Percentiles rank a stretch among this genome's conserved stretches.
phyloP scores from a whole-genome alignment of 2,113 vertebrate genomes.

The Macrotus californicus region DNA sequence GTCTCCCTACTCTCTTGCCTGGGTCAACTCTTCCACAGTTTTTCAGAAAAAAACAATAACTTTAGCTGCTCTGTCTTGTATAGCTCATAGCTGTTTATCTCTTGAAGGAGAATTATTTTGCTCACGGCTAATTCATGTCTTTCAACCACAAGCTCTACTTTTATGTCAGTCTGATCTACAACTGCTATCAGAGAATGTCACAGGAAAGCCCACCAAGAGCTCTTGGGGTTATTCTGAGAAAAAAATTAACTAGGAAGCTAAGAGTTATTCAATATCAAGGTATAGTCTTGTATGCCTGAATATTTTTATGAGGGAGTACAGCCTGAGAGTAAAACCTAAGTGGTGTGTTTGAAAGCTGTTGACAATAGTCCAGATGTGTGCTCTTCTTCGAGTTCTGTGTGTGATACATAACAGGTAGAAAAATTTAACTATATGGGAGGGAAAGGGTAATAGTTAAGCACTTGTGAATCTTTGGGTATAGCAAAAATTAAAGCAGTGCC shows the following conservation, averaged over 20 bases:
- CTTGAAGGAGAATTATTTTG: slow-evolving; percentile 1
- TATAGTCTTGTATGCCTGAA: background rate
- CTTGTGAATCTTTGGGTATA: background rate
- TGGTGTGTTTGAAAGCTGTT: background rate
- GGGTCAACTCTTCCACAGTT: background rate
- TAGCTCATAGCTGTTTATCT: background rate
- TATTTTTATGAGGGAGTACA: background rate
- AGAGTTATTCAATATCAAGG: background rate
- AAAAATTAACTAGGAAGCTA: background rate
- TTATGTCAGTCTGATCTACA: background rate
- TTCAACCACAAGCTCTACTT: background rate
- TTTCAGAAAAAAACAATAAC: background rate
- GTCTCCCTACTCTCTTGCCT: background rate
- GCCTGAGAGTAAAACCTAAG: background rate
- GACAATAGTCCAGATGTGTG: background rate
- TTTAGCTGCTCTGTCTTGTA: background rate
- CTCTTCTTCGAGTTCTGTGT: background rate
- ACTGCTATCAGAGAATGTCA: background rate
- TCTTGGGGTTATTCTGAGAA: background rate
- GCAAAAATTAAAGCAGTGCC: background rate
- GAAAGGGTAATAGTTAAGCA: background rate
- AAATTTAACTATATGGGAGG: background rate
- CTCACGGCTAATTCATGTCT: background rate
- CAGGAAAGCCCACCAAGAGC: background rate
- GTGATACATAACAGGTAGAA: background rate